Evolutionary conservation across 2,888 invertebrate species (phyloP).

Genomic region (Aspidapion aeneum): DNA sequence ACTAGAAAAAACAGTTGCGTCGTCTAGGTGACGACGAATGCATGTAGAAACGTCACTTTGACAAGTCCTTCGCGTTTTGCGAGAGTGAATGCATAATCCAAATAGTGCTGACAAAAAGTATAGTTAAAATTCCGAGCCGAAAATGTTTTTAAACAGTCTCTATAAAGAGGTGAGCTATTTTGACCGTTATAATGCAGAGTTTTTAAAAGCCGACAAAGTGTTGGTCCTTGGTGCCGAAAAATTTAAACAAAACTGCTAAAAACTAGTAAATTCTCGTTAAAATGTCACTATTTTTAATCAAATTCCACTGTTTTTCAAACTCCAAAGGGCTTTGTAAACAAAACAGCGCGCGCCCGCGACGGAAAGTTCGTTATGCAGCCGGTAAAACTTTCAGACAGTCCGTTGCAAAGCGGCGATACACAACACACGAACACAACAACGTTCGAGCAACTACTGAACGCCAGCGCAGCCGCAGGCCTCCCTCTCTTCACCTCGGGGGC

Average conservation of each 20-base stretch:
- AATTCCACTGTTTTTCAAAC: not conserved
- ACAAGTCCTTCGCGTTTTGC: conserved; percentile 9
- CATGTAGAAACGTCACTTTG: conserved; percentile 29
- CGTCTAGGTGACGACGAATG: conserved; percentile 36
- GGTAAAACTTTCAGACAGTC: conserved; percentile 9
- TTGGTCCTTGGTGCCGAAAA: not conserved
- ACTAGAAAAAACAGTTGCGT: conserved; percentile 35
- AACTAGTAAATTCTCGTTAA: not conserved
- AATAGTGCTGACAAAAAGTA: conserved; percentile 1
- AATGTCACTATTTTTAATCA: not conserved
- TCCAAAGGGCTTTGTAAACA: not conserved
- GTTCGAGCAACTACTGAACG: conserved; percentile 47
- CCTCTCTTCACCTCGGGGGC: conserved; percentile 41
- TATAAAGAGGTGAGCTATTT: not conserved
- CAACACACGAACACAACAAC: conserved; percentile 34
- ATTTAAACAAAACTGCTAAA: too few species aligned
- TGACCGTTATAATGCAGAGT: not conserved
- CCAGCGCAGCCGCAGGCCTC: conserved; percentile 44
- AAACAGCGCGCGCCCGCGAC: conserved; percentile 2
- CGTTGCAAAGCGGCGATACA: conserved; percentile 23
- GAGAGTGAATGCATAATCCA: not conserved
- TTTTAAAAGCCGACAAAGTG: not conserved
- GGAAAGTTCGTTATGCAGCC: not conserved
- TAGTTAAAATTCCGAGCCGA: not conserved
- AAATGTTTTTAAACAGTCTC: not conserved